phyloP scores from a whole-genome alignment of 1,140 invertebrate species.

The Drosophila nannoptera region DNA sequence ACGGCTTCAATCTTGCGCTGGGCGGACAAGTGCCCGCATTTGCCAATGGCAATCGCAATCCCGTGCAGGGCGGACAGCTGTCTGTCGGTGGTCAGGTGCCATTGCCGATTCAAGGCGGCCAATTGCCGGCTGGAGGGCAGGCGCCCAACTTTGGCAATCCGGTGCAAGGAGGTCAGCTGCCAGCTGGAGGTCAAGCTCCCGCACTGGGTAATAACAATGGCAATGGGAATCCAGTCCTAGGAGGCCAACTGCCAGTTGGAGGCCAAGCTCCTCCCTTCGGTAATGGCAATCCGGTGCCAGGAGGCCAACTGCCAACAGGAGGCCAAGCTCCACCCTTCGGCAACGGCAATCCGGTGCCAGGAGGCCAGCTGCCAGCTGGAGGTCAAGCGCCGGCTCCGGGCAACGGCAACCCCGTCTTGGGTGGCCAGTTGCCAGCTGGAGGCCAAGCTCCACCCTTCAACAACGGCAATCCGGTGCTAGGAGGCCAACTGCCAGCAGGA shows the following conservation, averaged over 20 bases:
- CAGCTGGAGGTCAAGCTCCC: not conserved
- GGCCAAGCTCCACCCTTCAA: not conserved
- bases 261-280: not conserved
- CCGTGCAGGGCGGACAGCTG: conserved; percentile 8
- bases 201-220: not conserved
- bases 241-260: not conserved
- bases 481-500: not conserved
- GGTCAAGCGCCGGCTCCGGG: not conserved
- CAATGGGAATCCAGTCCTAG: not conserved
- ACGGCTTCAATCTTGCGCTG: conserved; percentile 6
- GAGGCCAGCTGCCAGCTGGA: conserved; percentile 2
- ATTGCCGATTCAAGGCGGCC: not conserved
- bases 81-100: not conserved
- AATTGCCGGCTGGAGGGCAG: conserved; percentile 4
- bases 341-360: conserved; percentile 3
- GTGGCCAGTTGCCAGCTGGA: conserved; percentile 8
- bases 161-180: not conserved
- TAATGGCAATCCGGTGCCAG: not conserved
- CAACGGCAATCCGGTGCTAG: not conserved
- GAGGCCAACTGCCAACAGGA: not conserved
- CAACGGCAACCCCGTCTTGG: not conserved
- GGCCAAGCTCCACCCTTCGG: not conserved
- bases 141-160: not conserved
- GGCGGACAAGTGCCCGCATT: conserved; percentile 3
- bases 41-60: not conserved